phyloP scores from a whole-genome alignment of 2,888 invertebrate species.

The Anthophora plumipes region DNA sequence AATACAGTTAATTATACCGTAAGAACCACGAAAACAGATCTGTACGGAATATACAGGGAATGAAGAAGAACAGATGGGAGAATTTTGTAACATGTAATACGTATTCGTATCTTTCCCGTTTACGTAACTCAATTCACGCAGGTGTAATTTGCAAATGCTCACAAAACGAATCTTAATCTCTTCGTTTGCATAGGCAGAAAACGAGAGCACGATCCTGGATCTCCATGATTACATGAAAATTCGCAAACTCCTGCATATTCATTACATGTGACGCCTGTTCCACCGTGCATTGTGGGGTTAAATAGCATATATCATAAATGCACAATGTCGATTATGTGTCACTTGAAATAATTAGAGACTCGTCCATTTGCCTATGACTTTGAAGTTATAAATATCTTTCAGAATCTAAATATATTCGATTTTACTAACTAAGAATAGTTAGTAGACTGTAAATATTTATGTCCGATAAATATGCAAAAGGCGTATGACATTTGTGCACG shows the following conservation, averaged over 20 bases:
- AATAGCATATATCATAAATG: neutral
- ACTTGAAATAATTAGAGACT: neutral
- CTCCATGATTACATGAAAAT: neutral
- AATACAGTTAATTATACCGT: neutral
- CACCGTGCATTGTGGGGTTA: neutral
- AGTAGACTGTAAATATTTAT: no score
- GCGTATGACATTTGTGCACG: no score
- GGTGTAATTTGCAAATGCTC: neutral
- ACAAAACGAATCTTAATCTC: neutral
- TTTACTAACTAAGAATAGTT: no score
- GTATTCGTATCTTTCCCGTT: neutral
- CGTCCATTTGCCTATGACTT: neutral
- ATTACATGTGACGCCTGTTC: neutral
- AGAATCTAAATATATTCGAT: no score
- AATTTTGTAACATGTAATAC: neutral
- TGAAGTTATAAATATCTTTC: neutral
- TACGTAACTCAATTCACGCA: neutral
- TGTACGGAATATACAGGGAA: neutral
- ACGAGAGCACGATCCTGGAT: neutral
- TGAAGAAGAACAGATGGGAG: neutral
- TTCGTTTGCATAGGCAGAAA: neutral
- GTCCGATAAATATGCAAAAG: no score
- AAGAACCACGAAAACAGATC: neutral
- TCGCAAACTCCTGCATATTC: conserved; percentile 4
- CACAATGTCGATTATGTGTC: no score